Conservation (phyloP, 2,797 vertebrate species). For the Mionectes olivaceus region DNA sequence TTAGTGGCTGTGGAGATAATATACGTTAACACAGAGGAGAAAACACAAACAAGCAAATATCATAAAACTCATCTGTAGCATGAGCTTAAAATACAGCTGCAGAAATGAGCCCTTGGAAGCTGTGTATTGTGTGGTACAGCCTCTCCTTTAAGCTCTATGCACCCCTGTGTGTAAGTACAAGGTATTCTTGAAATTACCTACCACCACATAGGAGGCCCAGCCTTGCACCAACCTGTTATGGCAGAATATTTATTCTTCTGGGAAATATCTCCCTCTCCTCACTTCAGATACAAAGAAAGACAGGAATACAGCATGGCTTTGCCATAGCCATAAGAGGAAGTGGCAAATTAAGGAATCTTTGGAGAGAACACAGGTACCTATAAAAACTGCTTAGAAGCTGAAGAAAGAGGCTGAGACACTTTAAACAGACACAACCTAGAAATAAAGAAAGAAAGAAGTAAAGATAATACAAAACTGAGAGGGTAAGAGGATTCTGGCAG, state of each 20-base stretch:
- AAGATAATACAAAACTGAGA: conserved; percentile 17
- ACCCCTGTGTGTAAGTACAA: not conserved
- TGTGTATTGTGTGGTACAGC: not conserved
- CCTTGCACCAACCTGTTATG: not conserved
- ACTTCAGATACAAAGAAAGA: not conserved
- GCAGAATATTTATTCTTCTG: not conserved
- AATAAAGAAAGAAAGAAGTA: not conserved
- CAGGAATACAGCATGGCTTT: not conserved
- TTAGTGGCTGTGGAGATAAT: conserved; percentile 67
- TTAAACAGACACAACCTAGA: not conserved
- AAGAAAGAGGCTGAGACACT: not conserved
- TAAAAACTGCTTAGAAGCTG: not conserved
- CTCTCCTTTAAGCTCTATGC: not conserved
- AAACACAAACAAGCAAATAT: conserved; percentile 68
- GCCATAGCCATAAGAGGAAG: not conserved
- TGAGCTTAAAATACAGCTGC: not conserved
- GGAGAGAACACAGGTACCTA: not conserved
- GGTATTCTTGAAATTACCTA: not conserved
- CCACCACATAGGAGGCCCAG: not conserved
- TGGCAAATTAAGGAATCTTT: not conserved
- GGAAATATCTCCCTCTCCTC: not conserved
- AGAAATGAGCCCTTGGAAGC: conserved; percentile 28
- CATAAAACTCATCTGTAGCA: conserved; percentile 14
- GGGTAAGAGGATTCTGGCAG: conserved; percentile 2
- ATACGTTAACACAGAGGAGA: conserved; percentile 55